A percentile compares a stretch with the other conserved stretches of the same genome.
Evolutionary conservation across 2,888 invertebrate genomes (phyloP).

Genomic region (Phrixothrix hirtus): DNA sequence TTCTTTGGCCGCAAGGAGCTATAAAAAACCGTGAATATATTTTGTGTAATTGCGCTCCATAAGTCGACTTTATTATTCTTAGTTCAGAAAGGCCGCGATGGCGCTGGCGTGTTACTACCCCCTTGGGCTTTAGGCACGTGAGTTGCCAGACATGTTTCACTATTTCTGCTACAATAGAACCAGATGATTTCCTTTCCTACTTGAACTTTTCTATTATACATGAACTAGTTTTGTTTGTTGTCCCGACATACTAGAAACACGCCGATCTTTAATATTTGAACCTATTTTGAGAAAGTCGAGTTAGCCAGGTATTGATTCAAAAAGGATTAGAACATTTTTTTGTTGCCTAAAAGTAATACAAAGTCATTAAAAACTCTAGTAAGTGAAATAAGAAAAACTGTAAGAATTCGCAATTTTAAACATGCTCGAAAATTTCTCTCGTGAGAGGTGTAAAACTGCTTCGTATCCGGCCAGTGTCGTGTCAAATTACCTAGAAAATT

Average conservation of each 20-base stretch:
- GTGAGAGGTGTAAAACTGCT: slow-evolving; percentile 38
- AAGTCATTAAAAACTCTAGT: too few species aligned
- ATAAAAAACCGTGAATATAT: slow-evolving; percentile 59
- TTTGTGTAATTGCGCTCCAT: slow-evolving; percentile 58
- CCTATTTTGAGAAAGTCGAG: too few species aligned
- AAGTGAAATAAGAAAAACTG: slow-evolving; percentile 40
- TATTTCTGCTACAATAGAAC: slow-evolving; percentile 30
- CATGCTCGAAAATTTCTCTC: slow-evolving; percentile 45
- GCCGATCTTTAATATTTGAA: too few species aligned
- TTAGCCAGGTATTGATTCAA: too few species aligned
- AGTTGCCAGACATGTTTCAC: slow-evolving; percentile 37
- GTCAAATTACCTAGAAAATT: slow-evolving; percentile 7
- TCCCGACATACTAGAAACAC: too few species aligned
- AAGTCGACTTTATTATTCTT: slow-evolving; percentile 58
- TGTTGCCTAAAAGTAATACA: too few species aligned
- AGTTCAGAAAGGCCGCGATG: slow-evolving; percentile 50
- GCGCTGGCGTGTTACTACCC: slow-evolving; percentile 56
- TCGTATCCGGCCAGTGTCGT: slow-evolving; percentile 27
- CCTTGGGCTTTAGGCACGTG: slow-evolving; percentile 50
- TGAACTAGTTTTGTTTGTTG: slow-evolving; percentile 29
- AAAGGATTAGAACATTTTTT: too few species aligned
- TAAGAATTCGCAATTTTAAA: slow-evolving; percentile 46
- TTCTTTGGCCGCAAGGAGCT: slow-evolving; percentile 57
- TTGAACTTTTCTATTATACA: slow-evolving; percentile 31
- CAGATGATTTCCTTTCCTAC: slow-evolving; percentile 33